These are phyloP conservation scores for Macaca mulatta DNA, from an alignment of 2,113 vertebrate genomes.

Conservation along the genomic window DNA sequence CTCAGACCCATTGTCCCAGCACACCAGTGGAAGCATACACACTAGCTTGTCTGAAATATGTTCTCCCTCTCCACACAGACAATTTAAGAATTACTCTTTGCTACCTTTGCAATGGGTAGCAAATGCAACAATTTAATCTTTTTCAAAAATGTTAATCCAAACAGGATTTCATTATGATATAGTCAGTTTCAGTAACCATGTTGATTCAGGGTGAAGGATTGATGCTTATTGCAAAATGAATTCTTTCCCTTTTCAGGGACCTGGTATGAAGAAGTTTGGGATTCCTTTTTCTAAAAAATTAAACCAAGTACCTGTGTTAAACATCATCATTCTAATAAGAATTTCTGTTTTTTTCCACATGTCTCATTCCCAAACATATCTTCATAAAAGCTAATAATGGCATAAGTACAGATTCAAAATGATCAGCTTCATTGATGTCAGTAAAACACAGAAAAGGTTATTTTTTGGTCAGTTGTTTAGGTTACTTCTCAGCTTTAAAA, in stretches of 20 bases:
- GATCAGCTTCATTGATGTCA: not conserved
- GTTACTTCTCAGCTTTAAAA: not conserved
- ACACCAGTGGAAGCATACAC: not conserved
- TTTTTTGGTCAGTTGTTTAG: not conserved
- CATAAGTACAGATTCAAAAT: conserved; percentile 32
- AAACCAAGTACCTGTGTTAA: conserved; percentile 34
- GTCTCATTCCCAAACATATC: not conserved
- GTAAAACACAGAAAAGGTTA: not conserved
- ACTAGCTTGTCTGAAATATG: not conserved
- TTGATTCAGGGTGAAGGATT: conserved; percentile 47
- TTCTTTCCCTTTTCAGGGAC: conserved; percentile 25
- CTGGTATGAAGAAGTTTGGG: conserved; percentile 26
- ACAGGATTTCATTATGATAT: conserved; percentile 45
- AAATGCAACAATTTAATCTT: not conserved
- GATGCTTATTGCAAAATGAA: conserved; percentile 26
- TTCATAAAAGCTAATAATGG: not conserved
- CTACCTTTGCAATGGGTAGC: not conserved
- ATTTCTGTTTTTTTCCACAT: not conserved
- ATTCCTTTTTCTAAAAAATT: not conserved
- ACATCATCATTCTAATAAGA: conserved; percentile 31
- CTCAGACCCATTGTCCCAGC: not conserved
- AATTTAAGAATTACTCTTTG: not conserved
- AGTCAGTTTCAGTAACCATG: conserved; percentile 5
- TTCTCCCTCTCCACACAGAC: not conserved
- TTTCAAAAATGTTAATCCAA: conserved; percentile 20